Percentiles rank a stretch among this genome's conserved stretches.
Conservation (phyloP, 2,797 vertebrate genomes). For the Gila robusta region DNA sequence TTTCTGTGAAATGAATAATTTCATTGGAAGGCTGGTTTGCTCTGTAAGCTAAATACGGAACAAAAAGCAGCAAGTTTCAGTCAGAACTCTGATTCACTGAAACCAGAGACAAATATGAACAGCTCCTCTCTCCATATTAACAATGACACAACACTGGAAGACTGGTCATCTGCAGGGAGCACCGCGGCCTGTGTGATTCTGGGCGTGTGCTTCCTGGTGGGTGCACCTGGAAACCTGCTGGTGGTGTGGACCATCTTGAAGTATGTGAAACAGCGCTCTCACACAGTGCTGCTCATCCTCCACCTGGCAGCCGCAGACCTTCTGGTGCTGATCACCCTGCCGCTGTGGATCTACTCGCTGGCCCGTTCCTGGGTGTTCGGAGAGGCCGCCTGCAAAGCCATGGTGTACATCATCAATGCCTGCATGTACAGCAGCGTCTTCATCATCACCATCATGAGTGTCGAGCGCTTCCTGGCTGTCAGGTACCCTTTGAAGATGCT, state of each 20-base stretch:
- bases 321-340: constrained; percentile 86
- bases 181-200: constrained; percentile 67
- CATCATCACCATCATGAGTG: constrained; percentile 85
- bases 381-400: constrained; percentile 76
- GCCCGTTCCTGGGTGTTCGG: constrained; percentile 84
- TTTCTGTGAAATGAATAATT: neutral
- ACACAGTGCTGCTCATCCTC: constrained; percentile 85
- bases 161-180: constrained; percentile 3
- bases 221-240: constrained; percentile 85
- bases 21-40: neutral
- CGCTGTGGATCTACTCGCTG: constrained; percentile 89
- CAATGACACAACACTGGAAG: neutral
- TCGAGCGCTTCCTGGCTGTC: constrained; percentile 84
- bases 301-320: constrained; percentile 86
- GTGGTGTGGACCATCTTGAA: constrained; percentile 87
- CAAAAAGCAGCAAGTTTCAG: neutral
- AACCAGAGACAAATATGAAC: constrained; percentile 13
- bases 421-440: constrained; percentile 90
- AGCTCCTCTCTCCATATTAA: neutral
- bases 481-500: constrained; percentile 78
- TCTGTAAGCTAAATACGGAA: constrained; percentile 7
- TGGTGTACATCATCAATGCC: constrained; percentile 82
- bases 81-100: neutral
- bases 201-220: constrained; percentile 82
- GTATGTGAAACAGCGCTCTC: constrained; percentile 81